Evolutionary conservation across 2,888 invertebrate genomes (phyloP).

Genomic region (Agrotis puta): DNA sequence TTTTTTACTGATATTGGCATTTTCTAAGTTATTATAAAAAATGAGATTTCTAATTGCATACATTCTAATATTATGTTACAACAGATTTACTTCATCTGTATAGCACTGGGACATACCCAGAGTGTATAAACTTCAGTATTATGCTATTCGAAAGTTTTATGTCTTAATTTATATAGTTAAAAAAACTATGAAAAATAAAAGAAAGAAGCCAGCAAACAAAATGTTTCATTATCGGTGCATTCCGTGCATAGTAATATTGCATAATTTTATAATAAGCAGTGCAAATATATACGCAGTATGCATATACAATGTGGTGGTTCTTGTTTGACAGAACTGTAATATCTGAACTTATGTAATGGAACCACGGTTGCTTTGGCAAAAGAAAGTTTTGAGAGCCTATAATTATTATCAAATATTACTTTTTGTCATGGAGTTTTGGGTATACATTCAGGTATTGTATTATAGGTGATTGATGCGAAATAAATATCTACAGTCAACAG

Average conservation of each 20-base stretch:
- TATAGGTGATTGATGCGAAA: constrained; percentile 29
- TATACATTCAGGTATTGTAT: constrained; percentile 21
- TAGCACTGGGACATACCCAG: neutral
- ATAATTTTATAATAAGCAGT: constrained; percentile 88
- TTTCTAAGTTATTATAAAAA: too few species aligned
- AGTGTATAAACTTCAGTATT: constrained; percentile 33
- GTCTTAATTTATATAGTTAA: constrained; percentile 27
- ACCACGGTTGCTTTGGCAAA: constrained; percentile 29
- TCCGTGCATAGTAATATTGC: constrained; percentile 82
- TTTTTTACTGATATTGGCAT: neutral
- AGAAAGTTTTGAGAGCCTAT: constrained; percentile 33
- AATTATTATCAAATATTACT: constrained; percentile 42
- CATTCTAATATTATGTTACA: neutral
- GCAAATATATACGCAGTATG: constrained; percentile 83
- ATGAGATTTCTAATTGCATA: neutral
- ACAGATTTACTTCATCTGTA: neutral
- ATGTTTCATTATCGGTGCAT: constrained; percentile 82
- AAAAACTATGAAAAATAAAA: constrained; percentile 64
- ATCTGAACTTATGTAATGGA: constrained; percentile 12
- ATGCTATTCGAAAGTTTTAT: constrained; percentile 48
- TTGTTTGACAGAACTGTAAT: constrained; percentile 41
- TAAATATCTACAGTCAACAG: constrained; percentile 48
- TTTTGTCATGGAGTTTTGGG: constrained; percentile 21
- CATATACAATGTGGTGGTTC: constrained; percentile 67
- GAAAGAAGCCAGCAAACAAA: constrained; percentile 86